phyloP scores from a whole-genome alignment of 2,797 vertebrate genomes.

The Enteromius trimaculatus region DNA sequence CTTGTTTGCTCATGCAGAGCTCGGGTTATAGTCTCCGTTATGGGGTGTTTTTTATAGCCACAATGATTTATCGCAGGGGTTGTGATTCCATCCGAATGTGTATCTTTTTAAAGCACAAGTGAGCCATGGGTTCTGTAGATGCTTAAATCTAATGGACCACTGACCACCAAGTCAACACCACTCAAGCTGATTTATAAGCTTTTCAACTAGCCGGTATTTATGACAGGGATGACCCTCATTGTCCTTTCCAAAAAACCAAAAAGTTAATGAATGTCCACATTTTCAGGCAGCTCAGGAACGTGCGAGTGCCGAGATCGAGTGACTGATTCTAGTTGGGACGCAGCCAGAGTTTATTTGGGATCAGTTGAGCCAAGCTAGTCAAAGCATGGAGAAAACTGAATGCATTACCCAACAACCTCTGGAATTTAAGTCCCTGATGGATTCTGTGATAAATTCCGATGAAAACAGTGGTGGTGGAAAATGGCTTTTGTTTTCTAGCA shows the following conservation, averaged over 20 bases:
- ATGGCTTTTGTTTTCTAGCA: slow-evolving; percentile 47
- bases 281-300: background rate
- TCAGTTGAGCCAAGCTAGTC: slow-evolving; percentile 55
- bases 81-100: background rate
- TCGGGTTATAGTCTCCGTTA: slow-evolving; percentile 25
- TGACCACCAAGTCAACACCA: slow-evolving; percentile 22
- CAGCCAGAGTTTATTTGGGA: slow-evolving; percentile 46
- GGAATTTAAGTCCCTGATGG: slow-evolving; percentile 60
- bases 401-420: slow-evolving; percentile 68
- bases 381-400: slow-evolving; percentile 61
- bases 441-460: slow-evolving; percentile 62
- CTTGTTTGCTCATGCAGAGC: slow-evolving; percentile 29
- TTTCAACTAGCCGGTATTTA: slow-evolving; percentile 49
- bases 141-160: slow-evolving; percentile 3
- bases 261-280: slow-evolving; percentile 42
- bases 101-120: slow-evolving; percentile 35
- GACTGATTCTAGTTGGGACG: slow-evolving; percentile 5
- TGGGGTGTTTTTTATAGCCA: slow-evolving; percentile 8
- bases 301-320: background rate
- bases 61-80: background rate
- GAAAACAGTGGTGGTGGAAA: slow-evolving; percentile 62
- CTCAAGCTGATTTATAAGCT: slow-evolving; percentile 17
- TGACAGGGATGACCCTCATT: slow-evolving; percentile 26
- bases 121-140: slow-evolving; percentile 1
- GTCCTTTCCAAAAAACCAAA: background rate